phyloP scores from a whole-genome alignment of 2,888 invertebrate species.

The Ormyrus nitidulus region DNA sequence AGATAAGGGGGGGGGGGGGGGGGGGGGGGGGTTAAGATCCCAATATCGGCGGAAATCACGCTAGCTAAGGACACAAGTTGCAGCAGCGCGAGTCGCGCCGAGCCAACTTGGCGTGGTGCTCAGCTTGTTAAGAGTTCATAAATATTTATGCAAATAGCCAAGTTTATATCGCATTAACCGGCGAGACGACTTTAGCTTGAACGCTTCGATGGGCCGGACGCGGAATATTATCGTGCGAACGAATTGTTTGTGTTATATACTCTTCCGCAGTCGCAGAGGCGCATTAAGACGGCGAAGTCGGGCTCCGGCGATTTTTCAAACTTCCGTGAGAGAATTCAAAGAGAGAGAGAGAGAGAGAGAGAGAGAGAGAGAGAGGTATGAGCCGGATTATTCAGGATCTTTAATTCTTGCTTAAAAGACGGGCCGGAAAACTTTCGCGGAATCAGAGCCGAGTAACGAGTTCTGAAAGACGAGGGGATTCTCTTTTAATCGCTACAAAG shows the following conservation, averaged over 20 bases:
- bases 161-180: conserved; percentile 26
- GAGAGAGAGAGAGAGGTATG: neutral
- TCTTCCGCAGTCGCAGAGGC: no score
- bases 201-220: conserved; percentile 4
- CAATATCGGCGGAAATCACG: no score
- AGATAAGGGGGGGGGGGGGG: no score
- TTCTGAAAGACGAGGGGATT: neutral
- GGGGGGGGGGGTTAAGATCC: no score
- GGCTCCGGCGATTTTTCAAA: neutral
- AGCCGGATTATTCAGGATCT: conserved; percentile 24
- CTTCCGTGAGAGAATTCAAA: neutral
- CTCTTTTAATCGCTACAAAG: neutral
- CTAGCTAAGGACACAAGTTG: neutral
- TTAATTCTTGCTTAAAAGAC: conserved; percentile 21
- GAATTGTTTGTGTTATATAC: conserved; percentile 6
- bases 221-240: neutral
- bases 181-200: neutral
- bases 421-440: conserved; percentile 1
- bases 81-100: neutral
- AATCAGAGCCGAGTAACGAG: neutral
- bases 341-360: no score
- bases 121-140: conserved; percentile 31
- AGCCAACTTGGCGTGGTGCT: neutral
- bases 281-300: no score
- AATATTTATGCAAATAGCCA: conserved; percentile 32